phyloP scores from a whole-genome alignment of 2,888 invertebrate genomes.

The Protodeltote pygarga region DNA sequence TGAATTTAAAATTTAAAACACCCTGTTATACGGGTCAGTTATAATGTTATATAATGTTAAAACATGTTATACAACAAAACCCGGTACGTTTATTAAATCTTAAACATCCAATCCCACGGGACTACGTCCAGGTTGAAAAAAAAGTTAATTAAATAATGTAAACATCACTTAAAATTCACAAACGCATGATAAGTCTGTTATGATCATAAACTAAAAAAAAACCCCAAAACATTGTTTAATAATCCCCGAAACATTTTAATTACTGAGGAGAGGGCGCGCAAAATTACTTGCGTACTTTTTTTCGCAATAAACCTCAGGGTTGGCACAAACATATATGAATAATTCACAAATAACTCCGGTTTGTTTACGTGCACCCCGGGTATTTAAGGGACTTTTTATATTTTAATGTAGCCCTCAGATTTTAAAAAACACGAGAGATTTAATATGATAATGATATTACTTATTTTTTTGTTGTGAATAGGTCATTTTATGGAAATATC shows the following conservation, averaged over 20 bases:
- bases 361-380: conserved; percentile 42
- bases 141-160: too few species aligned
- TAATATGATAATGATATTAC: conserved; percentile 38
- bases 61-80: too few species aligned
- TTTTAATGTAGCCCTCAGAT: conserved; percentile 29
- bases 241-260: conserved; percentile 48
- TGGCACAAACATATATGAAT: conserved; percentile 52
- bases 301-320: conserved; percentile 39
- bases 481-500: too few species aligned
- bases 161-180: conserved; percentile 21
- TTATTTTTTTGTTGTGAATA: conserved; percentile 11
- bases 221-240: conserved; percentile 27
- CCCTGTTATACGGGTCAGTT: too few species aligned
- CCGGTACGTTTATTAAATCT: too few species aligned
- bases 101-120: too few species aligned
- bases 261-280: conserved; percentile 23
- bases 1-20: too few species aligned
- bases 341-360: conserved; percentile 43
- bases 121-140: too few species aligned
- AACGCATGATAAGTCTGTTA: conserved; percentile 11
- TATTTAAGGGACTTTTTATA: conserved; percentile 35
- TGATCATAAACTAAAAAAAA: conserved; percentile 22
- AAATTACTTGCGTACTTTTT: conserved; percentile 36
- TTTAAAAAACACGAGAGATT: conserved; percentile 38
- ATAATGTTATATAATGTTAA: too few species aligned